phyloP scores from a whole-genome alignment of 1,140 invertebrate species.

The Heliconius melpomene region DNA sequence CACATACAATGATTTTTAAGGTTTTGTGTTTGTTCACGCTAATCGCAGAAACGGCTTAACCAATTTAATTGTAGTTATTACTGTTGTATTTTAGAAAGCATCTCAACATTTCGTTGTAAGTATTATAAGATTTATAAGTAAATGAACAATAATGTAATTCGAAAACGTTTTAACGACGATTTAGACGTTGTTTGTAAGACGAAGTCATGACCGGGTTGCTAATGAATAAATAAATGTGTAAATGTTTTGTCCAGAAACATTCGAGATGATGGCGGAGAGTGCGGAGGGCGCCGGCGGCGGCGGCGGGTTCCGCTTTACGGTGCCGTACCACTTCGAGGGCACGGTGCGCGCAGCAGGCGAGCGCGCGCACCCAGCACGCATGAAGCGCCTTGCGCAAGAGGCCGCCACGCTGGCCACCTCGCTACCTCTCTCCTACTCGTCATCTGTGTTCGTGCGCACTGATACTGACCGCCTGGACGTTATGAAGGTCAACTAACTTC shows the following conservation, averaged over 20 bases:
- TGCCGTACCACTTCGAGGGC: slow-evolving; percentile 95
- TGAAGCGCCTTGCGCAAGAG: slow-evolving; percentile 97
- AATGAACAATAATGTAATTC: too few species aligned
- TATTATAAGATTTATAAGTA: too few species aligned
- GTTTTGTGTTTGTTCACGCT: too few species aligned
- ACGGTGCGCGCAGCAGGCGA: slow-evolving; percentile 93
- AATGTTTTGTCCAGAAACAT: slow-evolving; percentile 86
- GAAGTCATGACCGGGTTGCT: neutral
- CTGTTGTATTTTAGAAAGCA: too few species aligned
- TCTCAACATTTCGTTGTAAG: too few species aligned
- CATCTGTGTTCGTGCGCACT: slow-evolving; percentile 97
- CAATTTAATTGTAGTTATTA: too few species aligned
- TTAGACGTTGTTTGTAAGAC: too few species aligned
- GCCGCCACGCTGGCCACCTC: slow-evolving; percentile 97
- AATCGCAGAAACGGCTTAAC: too few species aligned
- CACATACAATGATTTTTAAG: too few species aligned
- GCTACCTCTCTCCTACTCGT: slow-evolving; percentile 95
- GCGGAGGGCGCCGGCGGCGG: slow-evolving; percentile 75
- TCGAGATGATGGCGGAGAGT: slow-evolving; percentile 93
- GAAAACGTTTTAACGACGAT: too few species aligned
- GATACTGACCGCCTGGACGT: slow-evolving; percentile 96
- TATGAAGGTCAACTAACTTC: slow-evolving; percentile 88
- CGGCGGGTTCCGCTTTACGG: slow-evolving; percentile 90
- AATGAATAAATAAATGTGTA: neutral
- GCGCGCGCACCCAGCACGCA: slow-evolving; percentile 90